Conservation (phyloP, 2,888 invertebrate genomes). For the Cosmopolites sordidus region DNA sequence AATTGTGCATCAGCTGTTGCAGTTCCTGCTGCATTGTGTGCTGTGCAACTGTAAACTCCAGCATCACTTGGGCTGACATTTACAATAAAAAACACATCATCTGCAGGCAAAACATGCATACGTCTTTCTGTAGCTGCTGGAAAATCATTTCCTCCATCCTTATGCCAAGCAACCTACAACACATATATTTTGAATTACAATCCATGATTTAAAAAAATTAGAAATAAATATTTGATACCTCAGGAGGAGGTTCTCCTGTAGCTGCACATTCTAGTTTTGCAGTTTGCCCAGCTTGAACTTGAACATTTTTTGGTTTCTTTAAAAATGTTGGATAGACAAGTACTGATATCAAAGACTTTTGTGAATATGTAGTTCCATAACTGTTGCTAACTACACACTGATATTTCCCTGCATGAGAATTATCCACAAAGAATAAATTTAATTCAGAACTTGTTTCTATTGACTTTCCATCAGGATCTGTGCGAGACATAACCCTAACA, state of each 20-base stretch:
- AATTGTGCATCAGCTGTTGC: slow-evolving; percentile 83
- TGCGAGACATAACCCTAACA: slow-evolving; percentile 38
- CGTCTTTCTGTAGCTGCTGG: slow-evolving; percentile 91
- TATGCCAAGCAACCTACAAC: slow-evolving; percentile 71
- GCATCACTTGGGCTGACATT: slow-evolving; percentile 84
- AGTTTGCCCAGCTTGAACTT: slow-evolving; percentile 77
- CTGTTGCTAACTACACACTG: slow-evolving; percentile 86
- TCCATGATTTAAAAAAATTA: not conserved
- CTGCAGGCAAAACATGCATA: slow-evolving; percentile 87
- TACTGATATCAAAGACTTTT: slow-evolving; percentile 80
- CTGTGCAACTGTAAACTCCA: slow-evolving; percentile 91
- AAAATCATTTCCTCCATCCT: slow-evolving; percentile 90
- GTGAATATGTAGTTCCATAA: slow-evolving; percentile 86
- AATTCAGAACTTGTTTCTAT: slow-evolving; percentile 69
- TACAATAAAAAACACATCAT: slow-evolving; percentile 90
- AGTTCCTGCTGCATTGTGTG: slow-evolving; percentile 83
- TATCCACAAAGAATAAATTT: slow-evolving; percentile 69
- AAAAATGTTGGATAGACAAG: slow-evolving; percentile 83
- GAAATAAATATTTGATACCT: slow-evolving; percentile 40
- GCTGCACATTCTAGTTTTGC: slow-evolving; percentile 90
- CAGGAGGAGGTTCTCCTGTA: slow-evolving; percentile 80
- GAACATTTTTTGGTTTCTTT: slow-evolving; percentile 79
- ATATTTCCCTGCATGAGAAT: slow-evolving; percentile 81
- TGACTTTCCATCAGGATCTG: slow-evolving; percentile 54
- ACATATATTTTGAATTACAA: slow-evolving; percentile 1